Conservation (phyloP, 2,797 vertebrate species). For the Mormyrus proboscirostris region DNA sequence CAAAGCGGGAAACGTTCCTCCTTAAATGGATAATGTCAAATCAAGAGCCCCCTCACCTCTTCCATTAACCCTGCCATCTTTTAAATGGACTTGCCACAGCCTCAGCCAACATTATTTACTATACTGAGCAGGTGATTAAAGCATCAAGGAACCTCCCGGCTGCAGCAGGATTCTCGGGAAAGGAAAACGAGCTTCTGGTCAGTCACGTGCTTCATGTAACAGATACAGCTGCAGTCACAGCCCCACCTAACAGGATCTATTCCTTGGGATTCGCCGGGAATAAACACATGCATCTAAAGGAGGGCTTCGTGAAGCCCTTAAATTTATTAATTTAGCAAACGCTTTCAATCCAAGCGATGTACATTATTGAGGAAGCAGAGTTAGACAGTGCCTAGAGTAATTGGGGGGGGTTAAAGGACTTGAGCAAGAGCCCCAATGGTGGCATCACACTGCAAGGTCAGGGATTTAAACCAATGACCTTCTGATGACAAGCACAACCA, state of each 20-base stretch:
- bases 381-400: neutral
- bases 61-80: neutral
- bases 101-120: neutral
- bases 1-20: neutral
- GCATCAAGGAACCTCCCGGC: neutral
- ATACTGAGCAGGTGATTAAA: neutral
- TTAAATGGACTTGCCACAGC: neutral
- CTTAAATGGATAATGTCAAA: neutral
- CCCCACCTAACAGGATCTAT: neutral
- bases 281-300: neutral
- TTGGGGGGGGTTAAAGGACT: neutral
- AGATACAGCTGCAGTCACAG: neutral
- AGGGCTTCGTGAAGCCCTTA: neutral
- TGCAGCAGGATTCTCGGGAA: neutral
- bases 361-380: neutral
- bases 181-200: neutral
- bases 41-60: neutral
- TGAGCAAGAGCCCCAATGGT: neutral
- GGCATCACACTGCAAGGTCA: neutral
- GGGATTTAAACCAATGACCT: neutral
- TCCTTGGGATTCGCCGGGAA: neutral
- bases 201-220: neutral
- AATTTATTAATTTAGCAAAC: neutral
- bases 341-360: neutral
- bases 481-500: neutral